Conservation (phyloP, 2,113 vertebrate species). For the Irena cyanogastra region DNA sequence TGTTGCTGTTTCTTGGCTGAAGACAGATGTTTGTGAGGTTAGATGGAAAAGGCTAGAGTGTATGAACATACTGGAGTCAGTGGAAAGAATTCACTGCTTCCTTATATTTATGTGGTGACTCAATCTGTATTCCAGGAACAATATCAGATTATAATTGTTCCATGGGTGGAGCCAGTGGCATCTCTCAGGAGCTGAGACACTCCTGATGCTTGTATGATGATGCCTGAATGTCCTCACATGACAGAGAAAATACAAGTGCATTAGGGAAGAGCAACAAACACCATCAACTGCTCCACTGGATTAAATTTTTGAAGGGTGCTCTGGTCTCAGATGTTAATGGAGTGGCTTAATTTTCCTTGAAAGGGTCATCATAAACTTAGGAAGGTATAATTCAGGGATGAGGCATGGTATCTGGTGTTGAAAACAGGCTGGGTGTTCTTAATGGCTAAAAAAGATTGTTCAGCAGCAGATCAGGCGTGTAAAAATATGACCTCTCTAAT, state of each 20-base stretch:
- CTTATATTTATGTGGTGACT: not conserved
- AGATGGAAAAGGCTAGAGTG: not conserved
- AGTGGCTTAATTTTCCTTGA: slow-evolving; percentile 43
- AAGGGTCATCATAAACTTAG: slow-evolving; percentile 31
- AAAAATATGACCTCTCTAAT: slow-evolving; percentile 45
- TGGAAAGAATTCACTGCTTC: not conserved
- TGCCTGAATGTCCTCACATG: not conserved
- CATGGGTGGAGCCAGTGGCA: not conserved
- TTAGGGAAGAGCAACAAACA: slow-evolving; percentile 29
- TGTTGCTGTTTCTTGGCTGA: slow-evolving; percentile 32
- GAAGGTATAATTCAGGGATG: not conserved
- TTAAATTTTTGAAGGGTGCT: slow-evolving; percentile 27
- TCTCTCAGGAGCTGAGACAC: not conserved
- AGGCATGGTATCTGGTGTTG: not conserved
- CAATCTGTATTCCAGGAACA: not conserved
- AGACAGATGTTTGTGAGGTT: slow-evolving; percentile 43
- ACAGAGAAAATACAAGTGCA: not conserved
- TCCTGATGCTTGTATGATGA: not conserved
- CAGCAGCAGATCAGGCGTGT: not conserved
- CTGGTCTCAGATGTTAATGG: slow-evolving; percentile 30
- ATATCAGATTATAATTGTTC: not conserved
- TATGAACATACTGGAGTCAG: not conserved
- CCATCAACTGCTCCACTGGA: not conserved
- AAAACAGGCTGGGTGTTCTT: not conserved
- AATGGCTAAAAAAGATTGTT: not conserved